phyloP scores from a whole-genome alignment of 2,888 invertebrate genomes.

The Panorpa germanica region DNA sequence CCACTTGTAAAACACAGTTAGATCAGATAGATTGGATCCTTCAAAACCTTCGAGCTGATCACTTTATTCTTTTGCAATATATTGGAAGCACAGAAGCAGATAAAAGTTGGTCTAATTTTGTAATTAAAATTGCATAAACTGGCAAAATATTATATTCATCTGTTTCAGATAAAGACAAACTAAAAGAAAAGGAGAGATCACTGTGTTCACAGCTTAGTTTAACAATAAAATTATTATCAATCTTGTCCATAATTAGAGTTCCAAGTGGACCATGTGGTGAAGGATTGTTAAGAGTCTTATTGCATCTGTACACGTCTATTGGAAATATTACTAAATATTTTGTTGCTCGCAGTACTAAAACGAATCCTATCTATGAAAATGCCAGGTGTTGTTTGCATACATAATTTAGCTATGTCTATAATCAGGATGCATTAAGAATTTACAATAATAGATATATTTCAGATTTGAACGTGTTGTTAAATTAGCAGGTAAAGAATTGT shows the following conservation, averaged over 20 bases:
- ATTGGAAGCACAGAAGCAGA: too few species aligned
- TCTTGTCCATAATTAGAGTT: conserved; percentile 28
- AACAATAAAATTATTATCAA: conserved; percentile 28
- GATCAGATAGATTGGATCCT: too few species aligned
- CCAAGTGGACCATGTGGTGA: conserved; percentile 33
- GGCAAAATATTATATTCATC: too few species aligned
- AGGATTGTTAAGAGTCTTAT: conserved; percentile 31
- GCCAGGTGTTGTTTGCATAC: too few species aligned
- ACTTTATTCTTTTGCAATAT: too few species aligned
- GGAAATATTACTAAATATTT: conserved; percentile 39
- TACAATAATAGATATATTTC: conserved; percentile 10
- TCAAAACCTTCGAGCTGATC: too few species aligned
- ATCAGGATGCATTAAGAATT: too few species aligned
- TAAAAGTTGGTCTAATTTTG: too few species aligned
- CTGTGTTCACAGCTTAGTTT: conserved; percentile 36
- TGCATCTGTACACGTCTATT: conserved; percentile 31
- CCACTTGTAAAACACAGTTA: too few species aligned
- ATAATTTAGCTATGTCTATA: too few species aligned
- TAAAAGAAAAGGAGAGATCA: conserved; percentile 32
- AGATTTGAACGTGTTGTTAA: conserved; percentile 30
- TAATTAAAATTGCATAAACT: too few species aligned
- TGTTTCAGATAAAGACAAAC: conserved; percentile 22
- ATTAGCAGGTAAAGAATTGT: conserved; percentile 32
- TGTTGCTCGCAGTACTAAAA: conserved; percentile 24
- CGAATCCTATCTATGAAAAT: conserved; percentile 27